Conservation (phyloP, 2,797 vertebrate species). For the Morus bassanus region DNA sequence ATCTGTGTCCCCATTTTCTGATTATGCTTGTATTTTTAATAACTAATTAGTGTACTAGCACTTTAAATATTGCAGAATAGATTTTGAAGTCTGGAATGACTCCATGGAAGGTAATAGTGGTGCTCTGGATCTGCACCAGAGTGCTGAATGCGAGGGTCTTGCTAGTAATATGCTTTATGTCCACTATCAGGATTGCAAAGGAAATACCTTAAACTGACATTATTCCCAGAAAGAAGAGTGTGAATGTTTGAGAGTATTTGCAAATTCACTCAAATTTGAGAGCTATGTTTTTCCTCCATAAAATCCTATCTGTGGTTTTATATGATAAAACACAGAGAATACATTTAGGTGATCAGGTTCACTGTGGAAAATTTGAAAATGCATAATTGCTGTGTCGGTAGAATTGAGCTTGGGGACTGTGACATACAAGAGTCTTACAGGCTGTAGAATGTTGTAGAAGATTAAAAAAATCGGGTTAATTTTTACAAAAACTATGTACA, state of each 20-base stretch:
- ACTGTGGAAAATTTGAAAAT: not conserved
- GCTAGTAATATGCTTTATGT: not conserved
- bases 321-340: not conserved
- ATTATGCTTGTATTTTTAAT: slow-evolving; percentile 25
- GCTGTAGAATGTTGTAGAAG: not conserved
- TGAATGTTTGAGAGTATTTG: not conserved
- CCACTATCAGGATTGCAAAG: not conserved
- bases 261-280: not conserved
- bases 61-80: not conserved
- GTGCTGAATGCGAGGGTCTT: not conserved
- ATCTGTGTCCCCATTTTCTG: not conserved
- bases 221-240: not conserved
- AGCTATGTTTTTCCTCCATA: not conserved
- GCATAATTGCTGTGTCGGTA: not conserved
- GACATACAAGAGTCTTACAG: not conserved
- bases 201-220: not conserved
- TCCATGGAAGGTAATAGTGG: not conserved
- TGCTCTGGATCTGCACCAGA: not conserved
- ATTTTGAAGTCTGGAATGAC: not conserved
- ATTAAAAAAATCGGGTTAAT: not conserved
- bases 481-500: not conserved
- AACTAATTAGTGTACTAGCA: not conserved
- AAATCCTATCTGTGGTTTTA: not conserved
- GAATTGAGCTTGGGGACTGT: not conserved
- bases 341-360: not conserved